Conservation (phyloP, 2,113 vertebrate genomes). For the Hemiprocne comata region DNA sequence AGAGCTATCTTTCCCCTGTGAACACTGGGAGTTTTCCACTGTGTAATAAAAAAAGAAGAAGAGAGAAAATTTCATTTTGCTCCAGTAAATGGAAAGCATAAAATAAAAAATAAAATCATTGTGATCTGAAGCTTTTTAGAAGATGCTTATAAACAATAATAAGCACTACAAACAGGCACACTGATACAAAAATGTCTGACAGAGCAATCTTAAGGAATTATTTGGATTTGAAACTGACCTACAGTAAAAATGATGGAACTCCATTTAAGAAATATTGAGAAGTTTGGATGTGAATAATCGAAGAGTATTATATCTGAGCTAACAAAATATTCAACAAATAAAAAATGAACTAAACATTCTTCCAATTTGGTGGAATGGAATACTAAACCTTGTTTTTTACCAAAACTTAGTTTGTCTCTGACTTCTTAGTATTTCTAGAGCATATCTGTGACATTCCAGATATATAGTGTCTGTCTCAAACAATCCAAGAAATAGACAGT, state of each 20-base stretch:
- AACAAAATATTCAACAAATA: not conserved
- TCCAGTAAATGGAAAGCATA: not conserved
- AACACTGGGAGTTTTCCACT: not conserved
- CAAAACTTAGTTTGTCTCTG: not conserved
- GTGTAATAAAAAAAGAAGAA: not conserved
- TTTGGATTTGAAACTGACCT: not conserved
- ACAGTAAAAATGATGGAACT: not conserved
- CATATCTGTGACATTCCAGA: no score
- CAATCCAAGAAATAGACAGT: no score
- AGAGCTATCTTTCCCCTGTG: not conserved
- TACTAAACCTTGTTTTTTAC: not conserved
- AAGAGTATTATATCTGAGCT: not conserved
- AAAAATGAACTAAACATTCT: not conserved
- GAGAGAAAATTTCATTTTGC: not conserved
- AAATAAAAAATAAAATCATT: not conserved
- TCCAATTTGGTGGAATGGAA: not conserved
- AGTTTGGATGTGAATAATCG: not conserved
- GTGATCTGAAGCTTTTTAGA: not conserved
- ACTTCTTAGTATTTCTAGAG: not conserved
- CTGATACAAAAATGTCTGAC: not conserved
- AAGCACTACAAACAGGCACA: not conserved
- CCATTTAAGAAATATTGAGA: not conserved
- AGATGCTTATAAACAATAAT: not conserved
- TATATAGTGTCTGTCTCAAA: no score
- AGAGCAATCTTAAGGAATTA: not conserved